Evolutionary conservation across 1,140 invertebrate genomes (phyloP), one percentile per base, ranked within the genome.

Genomic region (Caenorhabditis inopinata): DNA sequence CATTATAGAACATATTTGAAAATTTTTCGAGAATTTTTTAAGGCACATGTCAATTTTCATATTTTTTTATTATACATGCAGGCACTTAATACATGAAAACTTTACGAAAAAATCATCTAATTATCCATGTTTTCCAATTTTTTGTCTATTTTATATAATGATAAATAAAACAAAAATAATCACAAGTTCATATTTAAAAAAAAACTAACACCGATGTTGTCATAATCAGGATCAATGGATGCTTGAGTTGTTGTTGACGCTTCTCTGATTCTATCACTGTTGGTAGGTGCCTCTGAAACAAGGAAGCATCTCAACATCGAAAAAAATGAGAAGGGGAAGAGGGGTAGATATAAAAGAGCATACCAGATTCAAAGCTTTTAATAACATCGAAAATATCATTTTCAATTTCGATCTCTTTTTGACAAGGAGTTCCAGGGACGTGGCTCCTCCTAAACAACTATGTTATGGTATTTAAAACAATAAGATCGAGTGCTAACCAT

Each of bases 351-450:
- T 3, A 58, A 27, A 1, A 2, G 0, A 1, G 11, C 27, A 11
- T 58, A 79, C 78, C 73, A 42, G 78, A 38, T n/a, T 79, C 78
- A 12, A 79, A 62, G 21, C 51, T 68, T 16, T 74, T 75, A 1
- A 81, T 42, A 18, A 81, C 80, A 42, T 49, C 32, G 2, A 81
- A 32, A 21, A 81, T 47, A 35, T 81, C 80, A 38, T 81, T 76
- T 48, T 76, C 45, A 21, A 76, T 49, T 6, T 46, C 38, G 7
- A 81, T 42, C 29, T 81, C 80, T 42, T 81, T 81, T 11, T 62
- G 5, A 51, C 80, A 81, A 14, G 74, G 51, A 21, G 49, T 77
- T n/a, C 80, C 80, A 42, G 48, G 25, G 9, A 58, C 74, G 29
- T 75, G 78, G 48, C 53, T 47, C 53, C 78, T 68, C 80, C 80